Evolutionary conservation across 2,888 invertebrate species (phyloP).

Genomic region (Uropetala carovei): DNA sequence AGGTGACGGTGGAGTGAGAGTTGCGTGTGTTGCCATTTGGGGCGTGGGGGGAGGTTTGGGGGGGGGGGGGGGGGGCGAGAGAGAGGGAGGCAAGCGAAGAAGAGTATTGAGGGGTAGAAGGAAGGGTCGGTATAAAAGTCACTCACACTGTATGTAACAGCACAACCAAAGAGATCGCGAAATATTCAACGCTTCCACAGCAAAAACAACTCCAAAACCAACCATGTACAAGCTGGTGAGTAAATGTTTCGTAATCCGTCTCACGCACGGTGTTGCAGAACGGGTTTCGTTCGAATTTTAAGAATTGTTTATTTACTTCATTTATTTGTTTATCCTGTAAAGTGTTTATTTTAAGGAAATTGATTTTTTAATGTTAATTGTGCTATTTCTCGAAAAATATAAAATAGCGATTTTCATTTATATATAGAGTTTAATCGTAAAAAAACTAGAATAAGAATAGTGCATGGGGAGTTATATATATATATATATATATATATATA

Average conservation of each 20-base stretch:
- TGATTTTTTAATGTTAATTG: no score
- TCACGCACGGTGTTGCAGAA: not conserved
- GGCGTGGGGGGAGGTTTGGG: not conserved
- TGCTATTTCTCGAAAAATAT: no score
- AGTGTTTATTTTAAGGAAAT: not conserved
- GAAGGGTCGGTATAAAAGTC: not conserved
- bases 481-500: no score
- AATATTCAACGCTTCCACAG: conserved; percentile 21
- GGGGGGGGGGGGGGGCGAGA: no score
- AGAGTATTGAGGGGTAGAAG: not conserved
- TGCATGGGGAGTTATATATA: no score
- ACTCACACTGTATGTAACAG: not conserved
- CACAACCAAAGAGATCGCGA: conserved; percentile 46
- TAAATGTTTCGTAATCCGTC: not conserved
- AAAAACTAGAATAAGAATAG: no score
- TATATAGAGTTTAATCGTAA: no score
- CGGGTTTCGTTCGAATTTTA: no score
- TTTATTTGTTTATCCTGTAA: not conserved
- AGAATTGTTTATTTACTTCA: not conserved
- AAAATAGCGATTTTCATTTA: no score
- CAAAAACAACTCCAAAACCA: conserved; percentile 66
- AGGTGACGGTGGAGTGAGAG: not conserved
- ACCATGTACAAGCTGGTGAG: conserved; percentile 69
- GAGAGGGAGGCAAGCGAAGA: no score
- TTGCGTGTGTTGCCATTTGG: not conserved